Evolutionary conservation across 2,113 vertebrate species (phyloP), one percentile per base, ranked within the genome.

Genomic region (Trochalopteron elliotii): DNA sequence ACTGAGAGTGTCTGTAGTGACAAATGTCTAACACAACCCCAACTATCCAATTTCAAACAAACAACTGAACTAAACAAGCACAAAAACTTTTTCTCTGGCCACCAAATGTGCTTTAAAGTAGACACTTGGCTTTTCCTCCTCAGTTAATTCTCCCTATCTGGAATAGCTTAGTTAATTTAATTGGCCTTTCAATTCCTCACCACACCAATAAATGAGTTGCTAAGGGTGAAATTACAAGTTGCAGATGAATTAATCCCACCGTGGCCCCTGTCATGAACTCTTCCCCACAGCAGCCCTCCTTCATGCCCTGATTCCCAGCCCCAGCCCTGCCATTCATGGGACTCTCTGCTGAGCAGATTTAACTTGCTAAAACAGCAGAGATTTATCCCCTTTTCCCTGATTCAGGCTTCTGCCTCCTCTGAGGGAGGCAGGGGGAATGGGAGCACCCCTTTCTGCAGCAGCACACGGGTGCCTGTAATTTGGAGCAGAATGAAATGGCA

Each of bases 391-490:
- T 75, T 90, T 50, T 23, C 30, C 74, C 82, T 22, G 47, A 55
- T 39, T 47, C 78, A 40, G 81, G 59, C 31, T 72, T 50, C 67
- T 88, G 52, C 17, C 61, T 19, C 5, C 61, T 14, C 25, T 5
- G 39, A 65, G 47, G 60, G n/a, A 87, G 52, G 64, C 31, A 30
- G 39, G 52, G 10, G 20, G 45, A n/a, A 60, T 0, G 5, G 2
- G 18, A 40, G 28, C n/a, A 9, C 4, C 28, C 40, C 39, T 28
- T 56, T 8, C 59, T 10, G 72, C 91, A 50, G 77, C 35, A 42
- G 57, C 57, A 49, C 35, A 11, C 0, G 0, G 17, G 42, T 12
- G 16, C 30, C 20, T 4, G 10, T 1, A 0, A 27, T 3, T 7
- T 1, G 0, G 19, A 22, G 40, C 5, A 3, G 19, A 11, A 21